Evolutionary conservation across 2,888 invertebrate genomes (phyloP).

Genomic region (Quadriops clusia): DNA sequence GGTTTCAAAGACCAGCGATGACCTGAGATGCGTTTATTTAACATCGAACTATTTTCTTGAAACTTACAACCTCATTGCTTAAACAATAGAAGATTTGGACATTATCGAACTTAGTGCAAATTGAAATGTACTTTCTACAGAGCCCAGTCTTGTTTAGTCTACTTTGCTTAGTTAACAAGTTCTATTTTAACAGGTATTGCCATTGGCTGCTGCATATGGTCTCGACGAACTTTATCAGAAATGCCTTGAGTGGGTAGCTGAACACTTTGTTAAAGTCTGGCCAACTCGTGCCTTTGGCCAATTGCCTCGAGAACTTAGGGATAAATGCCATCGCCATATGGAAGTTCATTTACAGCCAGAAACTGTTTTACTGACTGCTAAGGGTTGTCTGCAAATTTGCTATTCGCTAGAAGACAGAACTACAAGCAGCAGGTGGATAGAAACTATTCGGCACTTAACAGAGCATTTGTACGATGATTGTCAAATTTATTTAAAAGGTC

Average conservation of each 20-base stretch:
- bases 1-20: no score
- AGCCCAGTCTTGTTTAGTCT: no score
- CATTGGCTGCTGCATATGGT: constrained; percentile 73
- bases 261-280: constrained; percentile 81
- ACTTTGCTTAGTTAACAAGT: no score
- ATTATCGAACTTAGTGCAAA: no score
- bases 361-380: constrained; percentile 79
- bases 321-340: constrained; percentile 75
- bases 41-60: no score
- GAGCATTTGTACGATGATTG: constrained; percentile 70
- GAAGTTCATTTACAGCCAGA: constrained; percentile 68
- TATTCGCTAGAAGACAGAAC: no score
- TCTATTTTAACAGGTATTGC: constrained; percentile 59
- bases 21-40: no score
- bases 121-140: no score
- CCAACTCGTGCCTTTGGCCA: constrained; percentile 81
- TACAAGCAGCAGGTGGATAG: constrained; percentile 73
- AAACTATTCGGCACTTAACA: constrained; percentile 63
- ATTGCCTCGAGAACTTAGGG: constrained; percentile 68
- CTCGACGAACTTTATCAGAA: constrained; percentile 78
- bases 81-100: no score
- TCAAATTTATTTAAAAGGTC: constrained; percentile 65
- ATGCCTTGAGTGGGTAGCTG: constrained; percentile 77
- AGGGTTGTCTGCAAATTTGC: constrained; percentile 62
- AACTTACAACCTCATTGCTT: no score